Evolutionary conservation across 2,113 vertebrate species (phyloP), one percentile per base, ranked within the genome.

Genomic region (Oncorhynchus nerka): DNA sequence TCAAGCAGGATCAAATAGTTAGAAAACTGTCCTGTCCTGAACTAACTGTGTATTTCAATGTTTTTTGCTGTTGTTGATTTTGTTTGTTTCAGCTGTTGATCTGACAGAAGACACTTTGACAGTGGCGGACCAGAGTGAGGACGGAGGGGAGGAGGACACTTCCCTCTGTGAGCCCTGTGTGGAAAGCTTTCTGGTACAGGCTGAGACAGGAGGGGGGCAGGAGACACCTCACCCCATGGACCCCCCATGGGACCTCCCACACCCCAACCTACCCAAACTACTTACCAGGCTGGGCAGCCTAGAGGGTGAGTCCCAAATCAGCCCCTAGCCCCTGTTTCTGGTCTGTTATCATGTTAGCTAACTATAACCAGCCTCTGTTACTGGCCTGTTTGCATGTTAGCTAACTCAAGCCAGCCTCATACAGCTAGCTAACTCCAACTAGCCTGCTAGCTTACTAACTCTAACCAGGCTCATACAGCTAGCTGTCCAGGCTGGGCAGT

Each of bases 281-380:
- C 92, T 94, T 39, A 89, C 86, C 72, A 83, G 92, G 62, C 86
- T 94, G 74, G 93, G 93, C 73, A 94, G 93, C 71, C 83, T 94
- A 0, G 94, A 94, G 2, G 83, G 94, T 94, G 77, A 87, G 91
- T 89, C 39, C 39, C 39, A 45, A 45, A 45, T 45, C 39, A 9
- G 39, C 39, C 39, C 8, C 39, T 45, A 45, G 39, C 39, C 39
- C 8, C 8, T 45, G 39, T 3, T 45, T 0, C 39, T 45, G 39
- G 9, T 2, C 39, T 45, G 39, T 45, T 11, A 45, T 0, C 39
- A 45, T 45, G 39, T 3, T 11, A 45, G 39, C 8, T 45, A 45
- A 45, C 39, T 45, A 11, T 11, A 9, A 45, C 39, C 9, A 11
- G 39, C 39, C 39, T 45, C 39, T 45, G 39, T 45, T 45, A 45